Evolutionary conservation across 2,797 vertebrate species (phyloP), one percentile per base, ranked within the genome.

Genomic region (Zenarchopterus dispar): DNA sequence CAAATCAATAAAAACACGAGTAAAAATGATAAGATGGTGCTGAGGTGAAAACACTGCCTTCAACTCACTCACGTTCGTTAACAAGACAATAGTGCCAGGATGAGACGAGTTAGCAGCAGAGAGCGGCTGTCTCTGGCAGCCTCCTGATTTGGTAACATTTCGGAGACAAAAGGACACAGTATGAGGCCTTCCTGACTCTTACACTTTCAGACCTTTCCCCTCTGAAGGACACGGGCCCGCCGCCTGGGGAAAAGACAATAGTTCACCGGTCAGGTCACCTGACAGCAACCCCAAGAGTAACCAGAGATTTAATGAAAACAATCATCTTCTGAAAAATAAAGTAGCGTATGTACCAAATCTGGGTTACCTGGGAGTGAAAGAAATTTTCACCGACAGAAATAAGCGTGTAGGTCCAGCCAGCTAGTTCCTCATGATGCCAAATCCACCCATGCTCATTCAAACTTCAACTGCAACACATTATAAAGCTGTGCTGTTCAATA

Each of bases 191-290:
- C 45, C 56, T 23, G 51, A 62, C 63, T 66, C 67, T 64, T 50
- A 62, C 75, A 64, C 62, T 60, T 70, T 23, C 54, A 75, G 86
- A 86, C 88, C 82, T 84, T 67, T 85, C 60, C 79, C 65, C 58
- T 68, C 70, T 85, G 82, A 81, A 86, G 85, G 80, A 82, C 15
- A 19, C 67, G 78, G 77, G 73, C 51, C 50, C 50, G 66, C 72
- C 82, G 70, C 67, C 56, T 45, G 46, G 76, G 45, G 57, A 19
- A 18, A 50, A 31, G 60, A 26, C 57, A 61, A 79, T 70, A 84
- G 82, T 88, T 81, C 54, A 23, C 59, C 51, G 44, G 42, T 71
- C 55, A 56, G 57, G 8, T 54, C 71, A 46, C 3, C 39, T 52
- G 36, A 51, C 28, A 61, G 48, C 0, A 1, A n/a, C 41, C 43